These are phyloP conservation scores for Propithecus coquereli DNA, from an alignment of 2,113 vertebrate species.

Conservation along the genomic window DNA sequence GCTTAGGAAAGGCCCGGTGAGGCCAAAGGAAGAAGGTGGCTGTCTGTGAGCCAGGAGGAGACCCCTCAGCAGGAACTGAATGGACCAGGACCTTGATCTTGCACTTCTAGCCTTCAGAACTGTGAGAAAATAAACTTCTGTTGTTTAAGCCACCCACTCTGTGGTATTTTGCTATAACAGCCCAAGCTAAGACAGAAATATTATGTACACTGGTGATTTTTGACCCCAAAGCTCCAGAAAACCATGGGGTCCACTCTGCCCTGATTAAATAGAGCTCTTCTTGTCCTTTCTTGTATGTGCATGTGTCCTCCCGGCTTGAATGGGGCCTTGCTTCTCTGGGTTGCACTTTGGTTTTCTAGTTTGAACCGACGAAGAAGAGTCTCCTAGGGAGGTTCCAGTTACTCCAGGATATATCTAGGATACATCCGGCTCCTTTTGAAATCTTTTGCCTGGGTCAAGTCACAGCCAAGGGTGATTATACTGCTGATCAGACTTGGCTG, in stretches of 20 bases:
- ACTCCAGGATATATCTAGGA: background rate
- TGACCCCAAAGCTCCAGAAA: background rate
- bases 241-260: background rate
- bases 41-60: background rate
- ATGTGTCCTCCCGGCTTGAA: background rate
- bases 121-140: background rate
- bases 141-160: background rate
- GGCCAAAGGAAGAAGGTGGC: background rate
- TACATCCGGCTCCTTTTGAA: background rate
- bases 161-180: background rate
- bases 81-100: background rate
- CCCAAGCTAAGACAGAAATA: background rate
- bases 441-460: background rate
- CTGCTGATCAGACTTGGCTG: background rate
- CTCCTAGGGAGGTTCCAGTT: background rate
- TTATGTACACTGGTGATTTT: background rate
- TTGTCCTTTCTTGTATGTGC: background rate
- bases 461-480: background rate
- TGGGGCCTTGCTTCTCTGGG: background rate
- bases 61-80: background rate
- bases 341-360: background rate
- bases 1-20: background rate
- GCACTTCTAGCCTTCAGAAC: background rate
- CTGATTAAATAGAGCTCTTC: background rate
- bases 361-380: background rate